Base-by-base conservation (phyloP, 1,140 invertebrate genomes). In the Drosophila littoralis region DNA sequence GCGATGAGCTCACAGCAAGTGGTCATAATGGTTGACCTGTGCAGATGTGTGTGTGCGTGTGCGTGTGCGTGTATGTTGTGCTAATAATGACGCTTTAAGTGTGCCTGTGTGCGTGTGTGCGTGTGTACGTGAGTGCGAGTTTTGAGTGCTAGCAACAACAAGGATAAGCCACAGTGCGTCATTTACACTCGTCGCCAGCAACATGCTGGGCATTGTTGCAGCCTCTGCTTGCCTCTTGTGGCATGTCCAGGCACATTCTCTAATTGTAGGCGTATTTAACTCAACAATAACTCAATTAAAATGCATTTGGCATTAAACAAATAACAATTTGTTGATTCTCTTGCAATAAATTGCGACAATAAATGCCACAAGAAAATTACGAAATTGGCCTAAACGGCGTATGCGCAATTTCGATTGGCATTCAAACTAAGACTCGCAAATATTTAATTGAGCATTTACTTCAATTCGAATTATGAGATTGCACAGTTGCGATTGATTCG, bases 41-140 rank as follows among this genome's bases (percentile, higher is more conserved):
- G 15, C 46, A 40, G 46, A 9, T 61, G 50, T 28, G 17, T 57
- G 38, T 40, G 54, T 57, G 48, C 9, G 33, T 52, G 67, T 66
- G 54, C 28, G 51, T 43, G 46, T 61, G 40, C 64, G 32, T 71
- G 42, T 61, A 61, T 69, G 84, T 83, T 89, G 80, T 85, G 85
- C 77, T 88, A 85, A 89, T 89, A 80, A 89, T 89, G 80, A 89
- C 77, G 80, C 78, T 86, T 85, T 75, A 86, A 79, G 78, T 81
- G 66, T 50, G 64, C 40, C 28, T 36, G 50, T 32, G 43, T 58
- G 17, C 54, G 22, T 76, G 36, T 77, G 50, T 67, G 69, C 9
- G 10, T 12, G 15, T 48, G 43, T 48, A 13, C 54, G 22, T 76
- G 22, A 28, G 22, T 77, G 36, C 35, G 48, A 51, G 46, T 66